Conservation (phyloP, 2,113 vertebrate species). For the Phodopus roborovskii region DNA sequence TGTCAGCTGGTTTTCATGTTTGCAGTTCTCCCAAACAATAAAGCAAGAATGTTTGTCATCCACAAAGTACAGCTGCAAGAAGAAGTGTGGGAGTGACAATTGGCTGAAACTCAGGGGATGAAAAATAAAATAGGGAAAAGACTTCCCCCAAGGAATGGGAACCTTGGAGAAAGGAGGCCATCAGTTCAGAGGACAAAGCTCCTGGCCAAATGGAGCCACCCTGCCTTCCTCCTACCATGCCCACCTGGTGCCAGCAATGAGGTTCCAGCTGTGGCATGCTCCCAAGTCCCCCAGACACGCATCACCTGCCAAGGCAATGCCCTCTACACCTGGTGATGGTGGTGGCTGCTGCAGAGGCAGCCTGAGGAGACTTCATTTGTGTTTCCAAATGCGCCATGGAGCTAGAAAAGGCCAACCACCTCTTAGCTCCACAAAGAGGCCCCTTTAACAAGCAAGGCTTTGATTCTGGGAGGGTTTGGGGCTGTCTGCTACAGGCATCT, state of each 20-base stretch:
- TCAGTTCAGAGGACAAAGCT: neutral
- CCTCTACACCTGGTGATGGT: neutral
- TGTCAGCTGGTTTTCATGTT: conserved; percentile 69
- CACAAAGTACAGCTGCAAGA: conserved; percentile 74
- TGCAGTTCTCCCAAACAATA: conserved; percentile 74
- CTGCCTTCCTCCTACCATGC: neutral
- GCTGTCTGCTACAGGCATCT: conserved; percentile 53
- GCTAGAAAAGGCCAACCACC: conserved; percentile 53
- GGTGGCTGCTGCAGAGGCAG: neutral
- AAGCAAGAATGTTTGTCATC: conserved; percentile 81
- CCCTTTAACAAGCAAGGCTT: conserved; percentile 51
- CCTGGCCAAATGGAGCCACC: neutral
- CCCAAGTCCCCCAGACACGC: neutral
- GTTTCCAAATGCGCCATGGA: conserved; percentile 49
- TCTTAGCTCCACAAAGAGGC: conserved; percentile 39
- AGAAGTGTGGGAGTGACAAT: conserved; percentile 78
- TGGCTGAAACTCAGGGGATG: conserved; percentile 63
- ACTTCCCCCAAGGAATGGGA: conserved; percentile 2
- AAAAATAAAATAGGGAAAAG: neutral
- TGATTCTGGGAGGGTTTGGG: conserved; percentile 25
- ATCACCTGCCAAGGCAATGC: neutral
- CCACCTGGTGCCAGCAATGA: neutral
- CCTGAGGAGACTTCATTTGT: conserved; percentile 8
- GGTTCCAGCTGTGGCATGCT: neutral
- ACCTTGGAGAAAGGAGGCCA: conserved; percentile 55